A percentile compares a stretch with the other conserved stretches of the same genome.
phyloP scores from a whole-genome alignment of 2,113 vertebrate species.

The Sylvia atricapilla region DNA sequence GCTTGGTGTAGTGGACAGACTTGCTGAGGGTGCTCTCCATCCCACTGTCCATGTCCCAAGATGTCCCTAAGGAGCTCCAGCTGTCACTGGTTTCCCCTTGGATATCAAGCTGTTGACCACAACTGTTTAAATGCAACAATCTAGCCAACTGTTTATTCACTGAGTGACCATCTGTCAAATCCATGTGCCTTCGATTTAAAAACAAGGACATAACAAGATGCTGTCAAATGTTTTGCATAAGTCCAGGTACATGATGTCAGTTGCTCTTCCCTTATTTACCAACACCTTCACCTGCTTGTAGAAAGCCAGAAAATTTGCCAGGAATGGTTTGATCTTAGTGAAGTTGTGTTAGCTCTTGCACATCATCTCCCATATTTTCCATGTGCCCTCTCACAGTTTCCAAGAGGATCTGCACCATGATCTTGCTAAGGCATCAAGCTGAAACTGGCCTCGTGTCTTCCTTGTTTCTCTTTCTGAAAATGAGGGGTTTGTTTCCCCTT shows the following conservation, averaged over 20 bases:
- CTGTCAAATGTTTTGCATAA: not conserved
- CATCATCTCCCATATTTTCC: not conserved
- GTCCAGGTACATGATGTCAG: not conserved
- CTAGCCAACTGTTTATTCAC: not conserved
- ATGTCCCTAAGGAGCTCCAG: not conserved
- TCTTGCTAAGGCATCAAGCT: not conserved
- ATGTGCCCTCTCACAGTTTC: not conserved
- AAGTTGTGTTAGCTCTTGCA: not conserved
- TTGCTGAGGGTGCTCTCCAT: not conserved
- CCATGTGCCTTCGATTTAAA: not conserved
- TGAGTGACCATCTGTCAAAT: not conserved
- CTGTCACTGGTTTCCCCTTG: not conserved
- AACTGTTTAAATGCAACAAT: not conserved
- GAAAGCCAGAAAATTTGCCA: not conserved
- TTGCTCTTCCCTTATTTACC: not conserved
- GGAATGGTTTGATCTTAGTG: not conserved
- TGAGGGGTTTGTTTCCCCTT: not conserved
- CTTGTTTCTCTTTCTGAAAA: not conserved
- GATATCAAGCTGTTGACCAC: not conserved
- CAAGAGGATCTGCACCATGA: not conserved
- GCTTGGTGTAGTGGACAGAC: not conserved
- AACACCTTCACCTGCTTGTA: not conserved
- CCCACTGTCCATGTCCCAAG: not conserved
- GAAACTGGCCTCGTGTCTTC: not conserved
- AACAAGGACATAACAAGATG: rapidly evolving